phyloP scores from a whole-genome alignment of 1,140 invertebrate species.

The Drosophila serrata region DNA sequence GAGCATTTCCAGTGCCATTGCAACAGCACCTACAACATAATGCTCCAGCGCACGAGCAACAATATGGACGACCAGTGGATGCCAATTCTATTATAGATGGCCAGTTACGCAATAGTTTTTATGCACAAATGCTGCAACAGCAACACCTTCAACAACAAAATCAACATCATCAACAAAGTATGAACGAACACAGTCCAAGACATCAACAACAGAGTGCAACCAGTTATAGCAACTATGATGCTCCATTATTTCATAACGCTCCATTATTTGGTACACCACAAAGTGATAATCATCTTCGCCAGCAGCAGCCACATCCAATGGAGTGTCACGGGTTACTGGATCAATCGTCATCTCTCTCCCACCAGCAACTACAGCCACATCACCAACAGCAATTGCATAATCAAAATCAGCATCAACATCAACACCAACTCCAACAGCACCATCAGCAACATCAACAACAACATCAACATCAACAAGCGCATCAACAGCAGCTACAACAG shows the following conservation, averaged over 20 bases:
- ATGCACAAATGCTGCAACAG: constrained; percentile 61
- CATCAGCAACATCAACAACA: constrained; percentile 12
- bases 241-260: constrained; percentile 52
- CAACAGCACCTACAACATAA: constrained; percentile 36
- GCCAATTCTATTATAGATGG: constrained; percentile 33
- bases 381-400: constrained; percentile 11
- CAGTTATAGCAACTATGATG: constrained; percentile 51
- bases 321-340: constrained; percentile 49
- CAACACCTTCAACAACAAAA: constrained; percentile 68
- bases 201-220: constrained; percentile 59
- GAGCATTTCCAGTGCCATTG: constrained; percentile 45
- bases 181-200: constrained; percentile 47
- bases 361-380: constrained; percentile 18
- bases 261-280: constrained; percentile 61
- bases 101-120: constrained; percentile 41
- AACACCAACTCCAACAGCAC: constrained; percentile 2
- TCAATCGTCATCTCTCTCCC: constrained; percentile 16
- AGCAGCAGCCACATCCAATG: constrained; percentile 46
- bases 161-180: constrained; percentile 32
- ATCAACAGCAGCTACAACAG: not conserved
- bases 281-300: constrained; percentile 28
- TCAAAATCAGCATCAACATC: constrained; percentile 11
- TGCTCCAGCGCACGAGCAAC: constrained; percentile 37
- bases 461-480: not conserved
- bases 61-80: constrained; percentile 35